Evolutionary conservation across 2,888 invertebrate genomes (phyloP), one percentile per base, ranked within the genome.

Genomic region (Drosophila aldrichi): DNA sequence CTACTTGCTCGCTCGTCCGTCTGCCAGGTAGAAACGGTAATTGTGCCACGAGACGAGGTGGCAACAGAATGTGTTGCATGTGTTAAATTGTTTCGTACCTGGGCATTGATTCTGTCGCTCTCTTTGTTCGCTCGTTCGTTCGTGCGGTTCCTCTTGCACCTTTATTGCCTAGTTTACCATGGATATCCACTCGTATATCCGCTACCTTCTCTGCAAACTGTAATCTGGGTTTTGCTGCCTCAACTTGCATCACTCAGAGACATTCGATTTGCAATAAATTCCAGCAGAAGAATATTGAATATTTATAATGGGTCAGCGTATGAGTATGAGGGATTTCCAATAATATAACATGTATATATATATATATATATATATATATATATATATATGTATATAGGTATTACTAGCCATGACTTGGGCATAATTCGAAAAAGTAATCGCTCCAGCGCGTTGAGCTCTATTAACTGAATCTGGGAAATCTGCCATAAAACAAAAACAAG

Each of bases 11-110:
- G 44, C 49, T 18, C 6, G 49, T 14, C 34, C 1, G 34, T 14
- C 32, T 12, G 49, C 32, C 49, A 49, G 49, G 49, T 49, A 49
- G 12, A 34, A 49, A 14, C 34, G 0, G 18, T 34, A 49, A 49
- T 49, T 34, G 49, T 32, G 49, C 32, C 49, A 49, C 49, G 14
- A 49, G 49, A 34, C 49, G 49, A 49, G 49, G 18, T 48, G 48
- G n/a, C 48, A 48, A 29, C 49, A 32, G 29, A 32, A 49, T 7
- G 18, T n/a, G 49, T 12, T 32, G 32, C 49, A 8, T 32, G 18
- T 49, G 49, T 20, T 49, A 32, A 49, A 32, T 8, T 18, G 49
- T 14, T 34, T 49, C 34, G 34, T 49, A 49, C 49, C 49, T 49
- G 49, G 8, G 49, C 34, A 34, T 14, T 14, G 49, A 49, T 49